phyloP scores from a whole-genome alignment of 2,797 vertebrate genomes.

The Numenius phaeopus region DNA sequence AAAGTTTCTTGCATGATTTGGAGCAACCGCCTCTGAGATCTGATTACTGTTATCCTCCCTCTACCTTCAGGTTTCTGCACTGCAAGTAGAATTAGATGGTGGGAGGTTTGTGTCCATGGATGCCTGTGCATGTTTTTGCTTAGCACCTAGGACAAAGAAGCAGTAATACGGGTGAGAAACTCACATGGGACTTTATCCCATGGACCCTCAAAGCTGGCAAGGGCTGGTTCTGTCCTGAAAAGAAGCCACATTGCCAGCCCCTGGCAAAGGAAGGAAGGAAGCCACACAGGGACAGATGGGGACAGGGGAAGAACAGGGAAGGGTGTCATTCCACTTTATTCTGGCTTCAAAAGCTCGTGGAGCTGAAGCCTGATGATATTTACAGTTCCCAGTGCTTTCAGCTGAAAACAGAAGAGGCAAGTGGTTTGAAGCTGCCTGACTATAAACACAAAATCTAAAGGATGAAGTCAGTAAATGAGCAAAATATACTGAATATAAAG shows the following conservation, averaged over 20 bases:
- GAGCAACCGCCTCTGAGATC: not conserved
- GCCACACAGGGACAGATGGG: not conserved
- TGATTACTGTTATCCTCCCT: not conserved
- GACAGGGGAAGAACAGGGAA: not conserved
- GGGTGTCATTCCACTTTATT: not conserved
- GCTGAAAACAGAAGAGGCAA: not conserved
- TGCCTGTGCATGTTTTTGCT: not conserved
- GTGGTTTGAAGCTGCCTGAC: not conserved
- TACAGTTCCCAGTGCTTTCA: not conserved
- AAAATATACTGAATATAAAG: not conserved
- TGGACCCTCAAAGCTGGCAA: rapidly evolving
- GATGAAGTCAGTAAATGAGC: not conserved
- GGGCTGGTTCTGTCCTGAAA: not conserved
- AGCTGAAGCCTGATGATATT: not conserved
- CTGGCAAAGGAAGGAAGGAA: not conserved
- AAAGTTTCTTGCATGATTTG: not conserved
- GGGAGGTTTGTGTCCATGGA: not conserved
- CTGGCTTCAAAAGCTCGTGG: not conserved
- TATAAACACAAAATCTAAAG: not conserved
- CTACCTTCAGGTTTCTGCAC: not conserved
- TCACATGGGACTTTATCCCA: not conserved
- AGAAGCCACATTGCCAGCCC: not conserved
- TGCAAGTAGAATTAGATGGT: not conserved
- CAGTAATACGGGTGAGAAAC: rapidly evolving
- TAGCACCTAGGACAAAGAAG: not conserved